Base-by-base conservation (phyloP, 2,888 invertebrate species). In the Cerastoderma edule region DNA sequence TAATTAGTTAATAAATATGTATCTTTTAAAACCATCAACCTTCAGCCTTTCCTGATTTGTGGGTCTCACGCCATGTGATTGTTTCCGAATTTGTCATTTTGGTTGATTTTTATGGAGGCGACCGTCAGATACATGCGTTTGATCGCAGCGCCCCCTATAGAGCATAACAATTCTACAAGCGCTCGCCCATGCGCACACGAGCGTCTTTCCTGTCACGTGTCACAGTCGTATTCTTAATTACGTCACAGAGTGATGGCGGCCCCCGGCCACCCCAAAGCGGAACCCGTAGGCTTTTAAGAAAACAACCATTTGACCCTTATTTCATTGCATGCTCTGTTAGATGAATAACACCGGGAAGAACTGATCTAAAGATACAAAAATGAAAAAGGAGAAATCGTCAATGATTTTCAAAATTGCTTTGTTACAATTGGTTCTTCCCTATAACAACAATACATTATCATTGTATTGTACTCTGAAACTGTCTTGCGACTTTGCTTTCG, bases 241-340 rank as follows among this genome's bases (percentile, higher is more conserved):
- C 60, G 60, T 60, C 60, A 60, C 39, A 24, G n/a, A 24, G 60
- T 22, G 60, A 60, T 19, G 35, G n/a, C 56, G 57, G 53, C 72
- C 65, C 66, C 65, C 56, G 57, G 53, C 72, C 65, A 72, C 65
- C 72, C 66, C 46, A 60, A 66, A 72, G 27, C 50, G 44, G 27
- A 50, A 69, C 48, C 57, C 56, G 56, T 56, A 56, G 35, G 56
- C 44, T 54, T 54, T 39, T 54, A 54, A 33, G n/a, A n/a, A n/a
- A n/a, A n/a, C n/a, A n/a, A n/a, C n/a, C n/a, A n/a, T n/a, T n/a
- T n/a, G n/a, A n/a, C n/a, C n/a, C n/a, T n/a, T n/a, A n/a, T n/a
- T n/a, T n/a, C n/a, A n/a, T n/a, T n/a, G n/a, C n/a, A n/a, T n/a
- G n/a, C n/a, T n/a, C n/a, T n/a, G n/a, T n/a, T n/a, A n/a, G n/a